A percentile compares a stretch with the other conserved stretches of the same genome.
Conservation (phyloP, 2,888 invertebrate species). For the Pecten maximus region DNA sequence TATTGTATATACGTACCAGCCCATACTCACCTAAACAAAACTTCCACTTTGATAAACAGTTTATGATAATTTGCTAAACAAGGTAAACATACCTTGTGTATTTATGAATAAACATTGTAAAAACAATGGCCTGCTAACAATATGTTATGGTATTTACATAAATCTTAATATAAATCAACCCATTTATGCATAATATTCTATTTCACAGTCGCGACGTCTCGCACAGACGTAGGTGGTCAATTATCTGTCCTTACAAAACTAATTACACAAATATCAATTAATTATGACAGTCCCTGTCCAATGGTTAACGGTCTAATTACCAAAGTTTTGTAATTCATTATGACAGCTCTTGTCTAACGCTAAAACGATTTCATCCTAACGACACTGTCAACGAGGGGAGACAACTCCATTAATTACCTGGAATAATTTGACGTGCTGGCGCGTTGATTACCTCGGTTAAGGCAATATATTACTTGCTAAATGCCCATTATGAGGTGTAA, state of each 20-base stretch:
- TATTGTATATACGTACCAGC: too few relatives aligned
- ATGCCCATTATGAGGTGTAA: neutral
- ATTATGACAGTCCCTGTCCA: conserved; percentile 22
- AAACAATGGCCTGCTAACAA: neutral
- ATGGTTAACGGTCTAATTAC: neutral
- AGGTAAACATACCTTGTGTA: neutral
- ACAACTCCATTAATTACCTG: conserved; percentile 29
- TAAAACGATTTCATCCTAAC: conserved; percentile 19
- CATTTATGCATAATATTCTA: neutral
- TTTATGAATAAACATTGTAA: neutral
- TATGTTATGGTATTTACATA: neutral
- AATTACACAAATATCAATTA: conserved; percentile 18
- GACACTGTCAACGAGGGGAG: conserved; percentile 10
- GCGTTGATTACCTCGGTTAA: neutral
- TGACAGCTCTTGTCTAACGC: neutral
- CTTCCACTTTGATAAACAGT: neutral
- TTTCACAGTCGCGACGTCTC: neutral
- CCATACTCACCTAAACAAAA: too few relatives aligned
- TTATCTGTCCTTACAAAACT: neutral
- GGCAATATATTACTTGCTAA: neutral
- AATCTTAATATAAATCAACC: neutral
- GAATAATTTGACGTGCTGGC: neutral
- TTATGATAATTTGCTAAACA: neutral
- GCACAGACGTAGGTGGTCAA: conserved; percentile 1
- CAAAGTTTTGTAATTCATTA: neutral